Evolutionary conservation across 2,113 vertebrate species (phyloP).

Genomic region (Progne subis): DNA sequence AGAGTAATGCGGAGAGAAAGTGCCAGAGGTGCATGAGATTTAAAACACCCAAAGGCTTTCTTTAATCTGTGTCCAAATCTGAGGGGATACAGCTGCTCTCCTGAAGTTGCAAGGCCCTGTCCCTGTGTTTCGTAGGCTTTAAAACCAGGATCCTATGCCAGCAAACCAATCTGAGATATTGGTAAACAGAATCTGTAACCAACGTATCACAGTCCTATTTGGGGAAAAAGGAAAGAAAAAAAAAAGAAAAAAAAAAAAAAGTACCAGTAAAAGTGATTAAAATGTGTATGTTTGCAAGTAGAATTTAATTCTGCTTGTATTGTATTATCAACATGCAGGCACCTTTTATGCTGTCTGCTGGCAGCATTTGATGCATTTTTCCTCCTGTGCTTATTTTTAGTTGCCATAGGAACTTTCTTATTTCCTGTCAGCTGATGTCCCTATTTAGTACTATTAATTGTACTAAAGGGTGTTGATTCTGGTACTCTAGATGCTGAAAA

Average conservation of each 20-base stretch:
- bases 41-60: background rate
- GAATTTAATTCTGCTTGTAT: background rate
- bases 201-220: background rate
- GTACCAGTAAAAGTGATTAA: background rate
- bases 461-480: slow-evolving; percentile 39
- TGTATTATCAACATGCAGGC: background rate
- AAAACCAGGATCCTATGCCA: background rate
- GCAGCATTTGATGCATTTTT: slow-evolving; percentile 32
- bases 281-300: background rate
- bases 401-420: slow-evolving; percentile 71
- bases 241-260: background rate
- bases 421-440: slow-evolving; percentile 58
- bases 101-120: background rate
- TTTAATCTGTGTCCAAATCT: background rate
- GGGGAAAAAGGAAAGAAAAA: background rate
- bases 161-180: background rate
- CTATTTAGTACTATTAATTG: slow-evolving; percentile 59
- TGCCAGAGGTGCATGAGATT: background rate
- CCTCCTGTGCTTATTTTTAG: slow-evolving; percentile 62
- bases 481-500: background rate
- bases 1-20: background rate
- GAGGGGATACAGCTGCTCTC: background rate
- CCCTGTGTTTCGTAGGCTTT: background rate
- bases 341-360: slow-evolving; percentile 13
- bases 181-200: background rate